Evolutionary conservation across 2,888 invertebrate species (phyloP), one percentile per base, ranked within the genome.

Genomic region (Sphaeridia pumilis): DNA sequence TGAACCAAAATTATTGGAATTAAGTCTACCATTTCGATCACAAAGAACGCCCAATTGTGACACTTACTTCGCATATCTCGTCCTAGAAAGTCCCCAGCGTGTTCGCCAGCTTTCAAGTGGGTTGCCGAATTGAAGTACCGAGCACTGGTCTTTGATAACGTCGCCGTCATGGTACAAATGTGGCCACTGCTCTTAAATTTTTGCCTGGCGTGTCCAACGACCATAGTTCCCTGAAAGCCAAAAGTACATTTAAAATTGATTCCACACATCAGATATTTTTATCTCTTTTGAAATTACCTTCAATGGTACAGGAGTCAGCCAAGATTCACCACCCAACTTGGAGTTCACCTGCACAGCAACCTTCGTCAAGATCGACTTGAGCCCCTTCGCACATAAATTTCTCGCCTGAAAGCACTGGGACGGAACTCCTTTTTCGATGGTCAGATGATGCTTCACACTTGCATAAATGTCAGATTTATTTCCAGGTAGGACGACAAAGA

Each of bases 251-350:
- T n/a, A n/a, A n/a, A n/a, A n/a, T n/a, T n/a, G 7, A 7, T 31
- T 31, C 14, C 14, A 10, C 31, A 31, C 7, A 31, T 31, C 31
- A 31, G 31, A 10, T 31, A 10, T 31, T 31, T 14, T 31, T 38
- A 38, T 38, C 38, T 5, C 38, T 17, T 17, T 7, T 38, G 12
- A 17, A 7, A 5, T 5, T 38, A 38, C 38, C 38, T 14, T 67
- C 1, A 80, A 55, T 0, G 87, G 87, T 35, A 86, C 73, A 0
- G 78, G 75, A 0, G 88, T 76, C 1, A 78, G 73, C 93, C 93
- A 93, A 0, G 92, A 87, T 0, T 85, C 82, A 0, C 92, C 94
- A 20, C 93, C 93, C 31, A 94, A 70, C 66, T 77, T 76, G 62
- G 74, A 74, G 63, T 74, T 73, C 54, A 77, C 68, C 66, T 77